Base-by-base conservation (phyloP, 2,797 vertebrate genomes). In the Erpetoichthys calabaricus region DNA sequence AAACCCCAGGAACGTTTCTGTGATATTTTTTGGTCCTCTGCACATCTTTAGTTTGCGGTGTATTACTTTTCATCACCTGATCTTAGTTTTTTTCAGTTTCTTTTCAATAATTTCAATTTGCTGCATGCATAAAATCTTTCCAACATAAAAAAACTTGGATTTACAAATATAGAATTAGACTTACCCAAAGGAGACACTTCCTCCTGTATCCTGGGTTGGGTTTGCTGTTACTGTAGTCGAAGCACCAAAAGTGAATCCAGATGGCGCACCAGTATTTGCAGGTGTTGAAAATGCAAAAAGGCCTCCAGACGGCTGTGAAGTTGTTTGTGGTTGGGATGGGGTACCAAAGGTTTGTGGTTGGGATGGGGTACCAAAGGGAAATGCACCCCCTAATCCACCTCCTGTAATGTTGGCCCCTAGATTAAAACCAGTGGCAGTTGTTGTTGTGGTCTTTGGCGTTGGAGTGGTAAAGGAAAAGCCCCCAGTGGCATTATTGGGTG, bases 381-480 rank as follows among this genome's bases (percentile, higher is more conserved):
- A 83, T 25, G 78, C 78, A 0, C 77, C 70, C 45, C 52, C 72
- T 8, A 5, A 41, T 42, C 10, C 7, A 42, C 4, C 5, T 5
- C 57, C 53, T 5, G 75, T 62, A 7, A 76, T 42, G 44, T 60
- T 58, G 2, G 73, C 54, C 0, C 73, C 51, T 66, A 85, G 73
- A 7, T 72, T 79, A 62, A 86, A 88, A 4, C 72, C 77, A 0
- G 65, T 55, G 0, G 71, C 52, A 0, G 82, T 50, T 3, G 81
- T 69, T 0, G 81, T 58, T 0, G 72, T 60, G 0, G 88, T 64
- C 75, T 88, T 88, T 4, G 77, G 25, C 25, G 25, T 25, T 25
- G 25, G 75, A 0, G 80, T 51, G n/a, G 86, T 87, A 56, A 94
- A 89, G 0, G 57, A 58, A 68, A 94, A 94, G 6, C 86, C 86